Base-by-base conservation (phyloP, 2,888 invertebrate genomes). In the Parnassius orleans region DNA sequence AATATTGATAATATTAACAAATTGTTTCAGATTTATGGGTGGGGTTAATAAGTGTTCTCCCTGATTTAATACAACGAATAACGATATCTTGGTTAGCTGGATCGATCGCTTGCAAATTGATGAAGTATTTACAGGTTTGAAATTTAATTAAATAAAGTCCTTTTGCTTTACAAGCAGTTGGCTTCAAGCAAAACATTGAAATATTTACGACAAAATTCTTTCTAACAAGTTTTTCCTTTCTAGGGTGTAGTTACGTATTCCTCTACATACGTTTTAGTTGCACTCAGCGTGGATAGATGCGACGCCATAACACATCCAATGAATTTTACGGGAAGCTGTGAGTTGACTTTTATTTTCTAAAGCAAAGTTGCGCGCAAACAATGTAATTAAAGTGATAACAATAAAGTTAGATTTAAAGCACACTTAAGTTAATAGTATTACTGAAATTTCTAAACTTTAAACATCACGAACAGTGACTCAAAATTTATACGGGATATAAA, bases 301-400 rank as follows among this genome's bases (percentile, higher is more conserved):
- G 98, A 98, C 78, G 98, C 98, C 62, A 98, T 98, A 77, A 97
- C 97, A 12, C 96, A 97, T 92, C 98, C 98, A 1, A 97, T 98
- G 97, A 98, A 98, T 87, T 98, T 98, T 84, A 96, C 97, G 61
- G 97, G 97, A 76, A 97, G 97, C 84, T 97, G 98, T 98, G 92
- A 96, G 98, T 95, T 54, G 67, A 33, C 33, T 54, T n/a, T 54
- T 60, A 53, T 60, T 52, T 56, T 15, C 46, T 9, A 15, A 46
- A 48, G 1, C 9, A 9, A 52, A 53, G 44, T 54, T 54, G 48
- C 14, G 54, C 10, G n/a, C 43, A 60, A 60, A 54, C 53, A 60
- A 60, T 54, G 24, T 48, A 48, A 50, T 54, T 50, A 50, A 60
- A 52, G 10, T 52, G 43, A 43, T 44, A 52, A 48, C 42, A 24